Evolutionary conservation across 2,113 vertebrate species (phyloP).

Genomic region (Brachypteracias leptosomus): DNA sequence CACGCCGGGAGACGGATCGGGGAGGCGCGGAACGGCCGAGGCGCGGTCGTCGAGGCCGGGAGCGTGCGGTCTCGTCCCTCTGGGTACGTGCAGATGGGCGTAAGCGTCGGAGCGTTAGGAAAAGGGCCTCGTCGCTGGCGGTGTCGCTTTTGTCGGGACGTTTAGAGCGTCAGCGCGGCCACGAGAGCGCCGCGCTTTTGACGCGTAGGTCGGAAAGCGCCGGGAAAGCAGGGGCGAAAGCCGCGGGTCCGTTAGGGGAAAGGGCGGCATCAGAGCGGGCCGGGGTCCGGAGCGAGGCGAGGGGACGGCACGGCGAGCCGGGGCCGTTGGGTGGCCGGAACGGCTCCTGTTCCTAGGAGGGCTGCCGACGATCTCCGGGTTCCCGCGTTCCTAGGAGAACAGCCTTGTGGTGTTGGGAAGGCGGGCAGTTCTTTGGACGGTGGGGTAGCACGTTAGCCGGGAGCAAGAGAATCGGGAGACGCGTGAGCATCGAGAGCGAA

Average conservation of each 20-base stretch:
- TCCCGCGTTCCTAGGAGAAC: background rate
- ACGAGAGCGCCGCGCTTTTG: background rate
- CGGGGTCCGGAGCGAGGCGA: background rate
- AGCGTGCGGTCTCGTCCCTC: rapidly evolving
- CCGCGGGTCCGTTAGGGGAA: background rate
- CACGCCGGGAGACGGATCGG: background rate
- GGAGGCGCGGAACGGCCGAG: rapidly evolving
- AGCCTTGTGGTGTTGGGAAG: background rate
- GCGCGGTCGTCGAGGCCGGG: background rate
- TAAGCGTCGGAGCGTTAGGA: rapidly evolving
- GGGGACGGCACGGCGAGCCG: too few relatives aligned
- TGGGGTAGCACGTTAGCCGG: background rate
- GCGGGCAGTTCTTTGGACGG: too few relatives aligned
- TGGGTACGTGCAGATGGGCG: rapidly evolving
- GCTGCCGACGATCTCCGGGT: background rate
- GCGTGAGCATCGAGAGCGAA: background rate
- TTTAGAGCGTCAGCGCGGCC: background rate
- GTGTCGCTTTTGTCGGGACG: rapidly evolving
- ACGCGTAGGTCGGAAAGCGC: background rate
- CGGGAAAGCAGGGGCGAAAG: background rate
- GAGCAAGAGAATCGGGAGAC: background rate
- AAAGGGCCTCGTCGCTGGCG: background rate
- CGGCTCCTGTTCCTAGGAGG: background rate
- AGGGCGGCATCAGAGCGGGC: background rate
- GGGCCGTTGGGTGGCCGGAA: background rate